Percentiles rank a stretch among this genome's conserved stretches.
Evolutionary conservation across 2,888 invertebrate genomes (phyloP).

Genomic region (Azorinus chamasolen): DNA sequence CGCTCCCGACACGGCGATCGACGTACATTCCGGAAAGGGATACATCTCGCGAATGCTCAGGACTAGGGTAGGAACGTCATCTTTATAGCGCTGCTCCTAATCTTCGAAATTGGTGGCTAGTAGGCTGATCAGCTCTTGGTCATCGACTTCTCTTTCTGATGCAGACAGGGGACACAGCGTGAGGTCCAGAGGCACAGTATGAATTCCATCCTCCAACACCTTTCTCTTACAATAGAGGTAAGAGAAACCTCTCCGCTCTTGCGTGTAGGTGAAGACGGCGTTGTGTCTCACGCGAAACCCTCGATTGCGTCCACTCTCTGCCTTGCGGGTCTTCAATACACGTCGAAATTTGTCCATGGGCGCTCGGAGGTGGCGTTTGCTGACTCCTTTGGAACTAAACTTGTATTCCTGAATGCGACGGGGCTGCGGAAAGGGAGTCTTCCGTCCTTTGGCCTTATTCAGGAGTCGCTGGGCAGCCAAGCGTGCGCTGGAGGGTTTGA

Average conservation of each 20-base stretch:
- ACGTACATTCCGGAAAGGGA: constrained; percentile 46
- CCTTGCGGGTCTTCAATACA: constrained; percentile 16
- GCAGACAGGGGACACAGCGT: no score
- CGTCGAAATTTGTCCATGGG: constrained; percentile 23
- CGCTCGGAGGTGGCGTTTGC: constrained; percentile 20
- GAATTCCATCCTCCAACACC: constrained; percentile 39
- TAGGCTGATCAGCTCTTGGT: constrained; percentile 38
- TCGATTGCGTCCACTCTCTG: constrained; percentile 8
- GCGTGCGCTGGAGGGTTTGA: no score
- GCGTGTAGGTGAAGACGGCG: constrained; percentile 26
- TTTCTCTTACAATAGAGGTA: constrained; percentile 48
- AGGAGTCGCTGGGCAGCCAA: constrained; percentile 13
- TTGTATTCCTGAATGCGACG: constrained; percentile 20
- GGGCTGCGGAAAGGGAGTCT: background rate
- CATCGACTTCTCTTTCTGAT: constrained; percentile 10
- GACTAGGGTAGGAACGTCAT: no score
- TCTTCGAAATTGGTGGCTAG: constrained; percentile 25
- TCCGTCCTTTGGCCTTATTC: constrained; percentile 1
- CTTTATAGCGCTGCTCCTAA: background rate
- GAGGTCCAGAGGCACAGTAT: constrained; percentile 38
- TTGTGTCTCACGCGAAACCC: constrained; percentile 42
- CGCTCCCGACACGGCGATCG: constrained; percentile 33
- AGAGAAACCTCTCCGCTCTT: constrained; percentile 42
- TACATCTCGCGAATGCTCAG: constrained; percentile 16
- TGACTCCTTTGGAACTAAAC: constrained; percentile 41